Conservation (phyloP, 2,888 invertebrate species). For the Pachycephus smyrnensis region DNA sequence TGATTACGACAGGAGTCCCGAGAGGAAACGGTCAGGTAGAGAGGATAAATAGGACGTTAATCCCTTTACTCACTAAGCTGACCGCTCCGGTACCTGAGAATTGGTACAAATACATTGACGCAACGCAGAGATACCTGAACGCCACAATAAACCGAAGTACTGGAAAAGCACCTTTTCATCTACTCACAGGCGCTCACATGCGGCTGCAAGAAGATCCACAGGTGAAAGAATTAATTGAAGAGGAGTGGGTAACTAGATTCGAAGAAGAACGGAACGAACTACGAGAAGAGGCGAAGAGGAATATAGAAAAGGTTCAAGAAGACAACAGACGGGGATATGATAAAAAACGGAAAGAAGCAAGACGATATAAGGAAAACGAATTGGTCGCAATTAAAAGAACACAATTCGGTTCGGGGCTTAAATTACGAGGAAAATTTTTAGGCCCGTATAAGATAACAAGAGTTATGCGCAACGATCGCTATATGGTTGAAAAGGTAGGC, state of each 20-base stretch:
- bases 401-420: constrained; percentile 23
- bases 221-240: constrained; percentile 18
- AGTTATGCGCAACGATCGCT: constrained; percentile 47
- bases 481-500: constrained; percentile 48
- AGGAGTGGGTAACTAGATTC: constrained; percentile 18
- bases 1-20: constrained; percentile 50
- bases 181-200: constrained; percentile 19
- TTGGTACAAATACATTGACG: constrained; percentile 37
- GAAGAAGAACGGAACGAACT: constrained; percentile 22
- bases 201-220: constrained; percentile 8
- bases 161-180: constrained; percentile 16
- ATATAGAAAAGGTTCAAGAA: constrained; percentile 20
- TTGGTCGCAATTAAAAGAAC: constrained; percentile 26
- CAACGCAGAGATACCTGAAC: constrained; percentile 25
- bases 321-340: constrained; percentile 26
- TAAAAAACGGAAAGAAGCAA: constrained; percentile 23
- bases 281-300: constrained; percentile 13
- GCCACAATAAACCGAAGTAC: constrained; percentile 19
- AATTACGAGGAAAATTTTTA: constrained; percentile 21
- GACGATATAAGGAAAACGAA: constrained; percentile 18
- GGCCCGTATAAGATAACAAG: constrained; percentile 25
- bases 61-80: constrained; percentile 52
- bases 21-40: constrained; percentile 59
- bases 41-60: constrained; percentile 45
- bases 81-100: constrained; percentile 40